These are phyloP conservation scores for Apodemus agrarius DNA, from an alignment of 2,797 vertebrate genomes.

Conservation along the genomic window DNA sequence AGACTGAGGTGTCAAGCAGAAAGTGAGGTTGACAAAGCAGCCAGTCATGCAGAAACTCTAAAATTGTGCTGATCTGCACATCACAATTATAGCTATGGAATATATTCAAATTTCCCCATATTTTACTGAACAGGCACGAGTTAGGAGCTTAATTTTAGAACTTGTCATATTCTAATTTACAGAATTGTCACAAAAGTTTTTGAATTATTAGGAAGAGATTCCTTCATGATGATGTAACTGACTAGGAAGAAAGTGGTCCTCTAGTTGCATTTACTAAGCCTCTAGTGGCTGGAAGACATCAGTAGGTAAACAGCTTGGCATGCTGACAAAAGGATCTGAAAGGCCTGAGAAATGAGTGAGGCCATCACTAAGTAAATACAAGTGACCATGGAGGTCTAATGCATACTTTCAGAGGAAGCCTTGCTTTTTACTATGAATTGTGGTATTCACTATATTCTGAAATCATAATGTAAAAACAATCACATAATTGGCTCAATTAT, in stretches of 20 bases:
- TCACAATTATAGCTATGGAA: not conserved
- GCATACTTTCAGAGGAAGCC: not conserved
- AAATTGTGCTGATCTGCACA: not conserved
- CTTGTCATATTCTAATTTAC: not conserved
- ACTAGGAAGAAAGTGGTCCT: not conserved
- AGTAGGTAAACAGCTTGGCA: not conserved
- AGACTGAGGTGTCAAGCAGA: not conserved
- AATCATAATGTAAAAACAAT: not conserved
- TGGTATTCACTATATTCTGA: not conserved
- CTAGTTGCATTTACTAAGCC: not conserved
- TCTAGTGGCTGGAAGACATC: not conserved
- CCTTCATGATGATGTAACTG: not conserved
- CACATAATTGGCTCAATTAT: not conserved
- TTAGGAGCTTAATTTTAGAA: slow-evolving; percentile 18
- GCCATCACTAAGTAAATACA: not conserved
- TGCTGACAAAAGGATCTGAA: not conserved
- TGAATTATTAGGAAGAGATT: not conserved
- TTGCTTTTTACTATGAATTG: not conserved
- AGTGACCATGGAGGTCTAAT: not conserved
- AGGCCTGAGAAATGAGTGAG: no score
- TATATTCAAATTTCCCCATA: not conserved
- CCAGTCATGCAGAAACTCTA: not conserved
- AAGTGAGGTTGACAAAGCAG: not conserved
- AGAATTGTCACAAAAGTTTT: not conserved
- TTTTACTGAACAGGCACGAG: not conserved